Evolutionary conservation across 2,113 vertebrate species (phyloP).

Genomic region (Ictalurus furcatus): DNA sequence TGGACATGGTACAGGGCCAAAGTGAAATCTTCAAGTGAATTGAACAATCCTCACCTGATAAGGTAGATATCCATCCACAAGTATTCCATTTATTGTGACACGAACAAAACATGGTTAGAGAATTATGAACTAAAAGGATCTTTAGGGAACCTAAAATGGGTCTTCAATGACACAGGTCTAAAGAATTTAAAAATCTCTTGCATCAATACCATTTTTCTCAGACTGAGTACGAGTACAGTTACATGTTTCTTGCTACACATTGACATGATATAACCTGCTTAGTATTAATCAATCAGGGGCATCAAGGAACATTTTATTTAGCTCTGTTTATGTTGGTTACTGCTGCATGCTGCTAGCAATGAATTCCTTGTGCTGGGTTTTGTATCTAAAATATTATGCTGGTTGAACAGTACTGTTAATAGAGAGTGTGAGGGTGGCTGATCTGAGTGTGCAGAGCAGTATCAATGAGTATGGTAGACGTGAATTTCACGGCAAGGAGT

Average conservation of each 20-base stretch:
- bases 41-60: conserved; percentile 4
- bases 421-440: not conserved
- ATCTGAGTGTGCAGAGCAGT: too few relatives aligned
- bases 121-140: not conserved
- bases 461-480: too few relatives aligned
- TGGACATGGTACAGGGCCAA: not conserved
- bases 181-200: not conserved
- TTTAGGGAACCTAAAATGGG: not conserved
- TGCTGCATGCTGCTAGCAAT: not conserved
- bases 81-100: not conserved
- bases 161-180: not conserved
- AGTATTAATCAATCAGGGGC: not conserved
- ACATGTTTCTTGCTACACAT: not conserved
- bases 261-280: not conserved
- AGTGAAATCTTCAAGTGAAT: not conserved
- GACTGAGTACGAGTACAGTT: not conserved
- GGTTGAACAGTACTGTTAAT: not conserved
- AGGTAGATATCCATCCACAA: not conserved
- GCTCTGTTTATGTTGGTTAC: not conserved
- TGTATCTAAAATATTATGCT: too few relatives aligned
- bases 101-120: not conserved
- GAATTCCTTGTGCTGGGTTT: not conserved
- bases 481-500: too few relatives aligned
- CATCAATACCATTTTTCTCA: not conserved
- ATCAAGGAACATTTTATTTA: not conserved